phyloP scores from a whole-genome alignment of 30 jellyfish, hydroid and myxozoan species.

The Aurelia sp. region DNA sequence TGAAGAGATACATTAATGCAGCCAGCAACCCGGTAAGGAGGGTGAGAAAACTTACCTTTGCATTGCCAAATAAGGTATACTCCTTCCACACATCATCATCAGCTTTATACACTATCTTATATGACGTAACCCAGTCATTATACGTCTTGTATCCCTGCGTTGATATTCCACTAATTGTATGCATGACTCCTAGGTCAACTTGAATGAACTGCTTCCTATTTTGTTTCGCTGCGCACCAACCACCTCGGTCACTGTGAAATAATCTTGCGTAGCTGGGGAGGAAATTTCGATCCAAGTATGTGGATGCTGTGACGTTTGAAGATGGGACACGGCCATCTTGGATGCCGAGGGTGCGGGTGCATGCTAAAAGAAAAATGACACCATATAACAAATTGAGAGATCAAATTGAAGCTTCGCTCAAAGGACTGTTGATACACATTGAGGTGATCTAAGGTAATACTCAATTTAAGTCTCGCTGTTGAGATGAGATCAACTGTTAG shows the following conservation, averaged over 20 bases:
- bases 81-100: conserved; percentile 72
- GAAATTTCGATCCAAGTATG: conserved; percentile 74
- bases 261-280: conserved; percentile 80
- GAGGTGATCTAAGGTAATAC: too few species aligned
- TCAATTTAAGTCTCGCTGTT: too few species aligned
- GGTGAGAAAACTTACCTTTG: conserved; percentile 53
- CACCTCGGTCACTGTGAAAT: conserved; percentile 60
- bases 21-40: too few species aligned
- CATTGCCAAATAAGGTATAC: conserved; percentile 69
- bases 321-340: conserved; percentile 83
- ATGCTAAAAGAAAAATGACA: conserved; percentile 58
- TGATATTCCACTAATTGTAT: conserved; percentile 82
- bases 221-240: conserved; percentile 89
- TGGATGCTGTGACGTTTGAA: conserved; percentile 86
- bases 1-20: too few species aligned
- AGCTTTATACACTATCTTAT: conserved; percentile 52
- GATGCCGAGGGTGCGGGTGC: conserved; percentile 90
- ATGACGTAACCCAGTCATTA: conserved; percentile 89
- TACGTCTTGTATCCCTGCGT: conserved; percentile 90
- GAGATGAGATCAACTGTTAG: too few species aligned
- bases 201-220: conserved; percentile 70
- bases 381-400: too few species aligned
- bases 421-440: too few species aligned
- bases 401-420: too few species aligned
- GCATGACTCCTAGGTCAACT: conserved; percentile 76